Conservation (phyloP, 2,797 vertebrate species). For the Adelosebastes latens region DNA sequence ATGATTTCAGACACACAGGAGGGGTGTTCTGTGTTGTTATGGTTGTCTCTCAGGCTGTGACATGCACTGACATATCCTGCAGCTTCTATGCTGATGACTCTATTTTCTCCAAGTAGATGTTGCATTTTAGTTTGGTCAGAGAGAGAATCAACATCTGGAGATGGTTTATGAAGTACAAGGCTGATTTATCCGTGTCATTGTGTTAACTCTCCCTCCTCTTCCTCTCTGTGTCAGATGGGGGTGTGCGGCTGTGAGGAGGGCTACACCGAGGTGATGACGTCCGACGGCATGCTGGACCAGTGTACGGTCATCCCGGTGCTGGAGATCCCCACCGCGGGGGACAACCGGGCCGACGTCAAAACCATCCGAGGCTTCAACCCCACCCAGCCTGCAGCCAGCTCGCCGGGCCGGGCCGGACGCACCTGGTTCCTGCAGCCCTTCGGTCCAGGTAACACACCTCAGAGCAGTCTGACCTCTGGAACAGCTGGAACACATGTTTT, state of each 20-base stretch:
- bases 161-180: too few relatives aligned
- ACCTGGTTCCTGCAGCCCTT: conserved; percentile 99
- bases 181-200: not conserved
- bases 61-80: too few relatives aligned
- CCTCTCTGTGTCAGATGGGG: conserved; percentile 83
- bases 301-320: conserved; percentile 95
- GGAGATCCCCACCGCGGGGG: conserved; percentile 91
- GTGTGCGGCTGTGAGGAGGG: conserved; percentile 94
- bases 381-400: conserved; percentile 86
- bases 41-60: too few relatives aligned
- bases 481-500: not conserved
- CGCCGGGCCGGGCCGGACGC: conserved; percentile 87
- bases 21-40: too few relatives aligned
- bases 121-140: too few relatives aligned
- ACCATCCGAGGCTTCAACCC: conserved; percentile 94
- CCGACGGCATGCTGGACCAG: conserved; percentile 91
- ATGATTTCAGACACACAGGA: too few relatives aligned
- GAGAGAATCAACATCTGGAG: too few relatives aligned
- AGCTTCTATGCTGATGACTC: too few relatives aligned
- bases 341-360: conserved; percentile 93
- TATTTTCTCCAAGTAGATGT: too few relatives aligned
- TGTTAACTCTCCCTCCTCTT: not conserved
- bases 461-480: not conserved
- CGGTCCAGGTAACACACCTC: conserved; percentile 86
- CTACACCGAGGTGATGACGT: conserved; percentile 96